Evolutionary conservation across 2,113 vertebrate genomes (phyloP), one percentile per base, ranked within the genome.

Genomic region (Tyrannus savana): DNA sequence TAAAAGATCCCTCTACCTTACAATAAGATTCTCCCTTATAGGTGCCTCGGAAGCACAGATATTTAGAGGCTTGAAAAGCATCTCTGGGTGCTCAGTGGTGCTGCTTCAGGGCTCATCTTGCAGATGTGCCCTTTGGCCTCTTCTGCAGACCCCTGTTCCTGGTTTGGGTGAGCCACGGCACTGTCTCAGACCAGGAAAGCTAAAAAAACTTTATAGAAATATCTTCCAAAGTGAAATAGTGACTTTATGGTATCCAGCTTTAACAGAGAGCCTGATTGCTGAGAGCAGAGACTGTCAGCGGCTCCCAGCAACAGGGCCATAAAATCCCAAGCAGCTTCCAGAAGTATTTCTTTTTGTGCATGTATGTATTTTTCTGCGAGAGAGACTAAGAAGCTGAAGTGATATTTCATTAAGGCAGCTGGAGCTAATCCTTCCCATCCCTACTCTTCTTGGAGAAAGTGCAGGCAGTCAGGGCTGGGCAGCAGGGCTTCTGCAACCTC

Each of bases 351-450:
- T 73, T 35, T 55, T 59, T 62, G 35, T 80, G 78, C 5, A 3
- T 37, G 35, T 28, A 24, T 47, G 24, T 58, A 35, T 66, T 77
- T 74, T 52, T 62, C 63, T 77, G 46, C 10, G 53, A 55, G 55
- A 66, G 64, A 75, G 64, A 86, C 75, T 90, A 44, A 24, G 28
- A 46, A 68, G 68, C 28, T 60, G 37, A 84, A 39, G 66, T 59
- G 81, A 44, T 78, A 68, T 85, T 92, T 91, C 91, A 83, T 93
- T 83, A 72, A 92, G 64, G 79, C 59, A 75, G 44, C 37, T 5
- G 6, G 52, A 75, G 53, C 63, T 94, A 78, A 87, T 85, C 83
- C 72, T 75, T 81, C 63, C 69, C 19, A 10, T 44, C 47, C 63
- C 44, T 69, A 8, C 76, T 93, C 66, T 71, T 82, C 80, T 82